Evolutionary conservation across 2,888 invertebrate species (phyloP).

Genomic region (Amitus sp.): DNA sequence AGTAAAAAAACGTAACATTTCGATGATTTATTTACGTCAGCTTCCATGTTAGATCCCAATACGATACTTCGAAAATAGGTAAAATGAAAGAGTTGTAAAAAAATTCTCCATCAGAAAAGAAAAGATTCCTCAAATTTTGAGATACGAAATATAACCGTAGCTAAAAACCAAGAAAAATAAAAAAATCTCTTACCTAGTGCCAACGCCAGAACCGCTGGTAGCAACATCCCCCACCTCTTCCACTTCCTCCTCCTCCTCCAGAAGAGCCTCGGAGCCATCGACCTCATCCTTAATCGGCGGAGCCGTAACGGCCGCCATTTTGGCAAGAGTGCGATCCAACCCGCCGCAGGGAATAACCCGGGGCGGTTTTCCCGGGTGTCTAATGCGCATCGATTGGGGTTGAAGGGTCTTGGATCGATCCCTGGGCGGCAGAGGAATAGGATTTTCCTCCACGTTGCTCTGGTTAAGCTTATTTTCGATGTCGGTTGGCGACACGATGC

Average conservation of each 20-base stretch:
- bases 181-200: too few species aligned
- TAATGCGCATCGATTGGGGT: conserved; percentile 71
- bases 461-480: conserved; percentile 58
- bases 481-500: conserved; percentile 50
- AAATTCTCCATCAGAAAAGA: too few species aligned
- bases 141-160: too few species aligned
- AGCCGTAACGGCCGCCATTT: conserved; percentile 68
- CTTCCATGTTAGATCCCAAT: too few species aligned
- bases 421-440: conserved; percentile 82
- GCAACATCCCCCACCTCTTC: conserved; percentile 7
- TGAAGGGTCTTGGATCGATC: conserved; percentile 75
- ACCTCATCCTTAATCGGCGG: conserved; percentile 62
- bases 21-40: too few species aligned
- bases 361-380: conserved; percentile 85
- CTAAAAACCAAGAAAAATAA: too few species aligned
- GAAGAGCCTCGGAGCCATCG: conserved; percentile 47
- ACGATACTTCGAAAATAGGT: too few species aligned
- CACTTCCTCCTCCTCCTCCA: conserved; percentile 19
- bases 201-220: too few species aligned
- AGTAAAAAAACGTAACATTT: too few species aligned
- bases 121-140: too few species aligned
- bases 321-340: conserved; percentile 72
- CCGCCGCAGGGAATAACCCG: conserved; percentile 78
- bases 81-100: too few species aligned
- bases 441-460: conserved; percentile 68